These are phyloP conservation scores for Yoshiicerus persimilis DNA, from an alignment of 1,140 invertebrate species.

Conservation along the genomic window DNA sequence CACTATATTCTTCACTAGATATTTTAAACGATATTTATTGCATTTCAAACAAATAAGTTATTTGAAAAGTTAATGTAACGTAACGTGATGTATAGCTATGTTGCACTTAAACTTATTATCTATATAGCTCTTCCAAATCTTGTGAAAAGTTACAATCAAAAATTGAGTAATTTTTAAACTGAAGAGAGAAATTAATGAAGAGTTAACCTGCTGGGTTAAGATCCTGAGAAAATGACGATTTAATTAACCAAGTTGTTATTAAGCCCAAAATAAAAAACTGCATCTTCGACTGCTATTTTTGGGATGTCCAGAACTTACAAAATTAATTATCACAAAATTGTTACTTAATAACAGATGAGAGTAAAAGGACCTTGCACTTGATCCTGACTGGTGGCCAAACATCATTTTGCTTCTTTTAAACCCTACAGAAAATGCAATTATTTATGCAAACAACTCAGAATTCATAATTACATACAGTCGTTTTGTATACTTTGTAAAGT, in stretches of 20 bases:
- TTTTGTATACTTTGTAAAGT: too few species aligned
- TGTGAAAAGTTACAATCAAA: too few species aligned
- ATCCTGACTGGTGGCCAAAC: background rate
- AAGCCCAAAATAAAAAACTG: background rate
- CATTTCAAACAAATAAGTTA: background rate
- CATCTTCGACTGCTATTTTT: background rate
- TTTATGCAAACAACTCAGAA: background rate
- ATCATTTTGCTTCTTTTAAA: background rate
- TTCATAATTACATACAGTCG: background rate
- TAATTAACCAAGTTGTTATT: background rate
- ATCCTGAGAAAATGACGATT: background rate
- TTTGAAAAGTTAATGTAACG: background rate
- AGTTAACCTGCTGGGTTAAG: background rate
- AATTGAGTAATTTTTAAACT: too few species aligned
- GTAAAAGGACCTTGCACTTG: background rate
- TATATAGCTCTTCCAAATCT: too few species aligned
- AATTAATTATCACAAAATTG: background rate
- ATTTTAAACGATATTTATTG: background rate
- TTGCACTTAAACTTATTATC: too few species aligned
- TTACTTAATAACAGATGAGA: background rate
- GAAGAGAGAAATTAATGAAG: background rate
- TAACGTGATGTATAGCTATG: too few species aligned
- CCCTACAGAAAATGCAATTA: background rate
- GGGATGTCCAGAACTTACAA: too few species aligned
- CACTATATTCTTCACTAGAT: background rate